phyloP scores from a whole-genome alignment of 2,113 vertebrate genomes.

The Carassius carassius region DNA sequence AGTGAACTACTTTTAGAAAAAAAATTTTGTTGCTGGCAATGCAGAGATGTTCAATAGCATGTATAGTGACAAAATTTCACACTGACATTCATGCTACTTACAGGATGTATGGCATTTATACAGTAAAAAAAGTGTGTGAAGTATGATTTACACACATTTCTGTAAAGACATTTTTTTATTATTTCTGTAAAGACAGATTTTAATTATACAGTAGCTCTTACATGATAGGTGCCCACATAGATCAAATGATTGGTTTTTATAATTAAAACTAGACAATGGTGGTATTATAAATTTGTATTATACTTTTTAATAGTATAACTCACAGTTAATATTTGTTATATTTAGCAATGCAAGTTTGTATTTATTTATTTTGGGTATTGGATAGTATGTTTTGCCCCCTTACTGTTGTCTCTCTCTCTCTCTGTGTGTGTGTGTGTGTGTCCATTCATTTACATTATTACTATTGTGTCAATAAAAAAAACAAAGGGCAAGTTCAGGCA shows the following conservation, averaged over 20 bases:
- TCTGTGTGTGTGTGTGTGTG: neutral
- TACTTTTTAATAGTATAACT: no score
- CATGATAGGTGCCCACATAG: neutral
- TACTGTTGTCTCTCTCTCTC: neutral
- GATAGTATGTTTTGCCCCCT: neutral
- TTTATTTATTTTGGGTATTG: neutral
- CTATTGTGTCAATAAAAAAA: neutral
- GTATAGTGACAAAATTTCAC: neutral
- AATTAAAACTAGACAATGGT: neutral
- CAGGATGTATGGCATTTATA: neutral
- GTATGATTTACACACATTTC: neutral
- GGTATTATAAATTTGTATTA: neutral
- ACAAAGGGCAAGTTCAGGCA: neutral
- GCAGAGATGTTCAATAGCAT: neutral
- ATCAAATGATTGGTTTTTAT: neutral
- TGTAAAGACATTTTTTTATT: neutral
- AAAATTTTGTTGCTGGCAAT: neutral
- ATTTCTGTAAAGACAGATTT: neutral
- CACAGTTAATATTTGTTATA: neutral
- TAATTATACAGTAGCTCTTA: neutral
- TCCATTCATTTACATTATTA: neutral
- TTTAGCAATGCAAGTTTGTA: neutral
- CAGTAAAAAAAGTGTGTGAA: neutral
- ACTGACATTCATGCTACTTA: neutral
- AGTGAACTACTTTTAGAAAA: neutral